Base-by-base conservation (phyloP, 2,888 invertebrate species). In the Philereme transversata region DNA sequence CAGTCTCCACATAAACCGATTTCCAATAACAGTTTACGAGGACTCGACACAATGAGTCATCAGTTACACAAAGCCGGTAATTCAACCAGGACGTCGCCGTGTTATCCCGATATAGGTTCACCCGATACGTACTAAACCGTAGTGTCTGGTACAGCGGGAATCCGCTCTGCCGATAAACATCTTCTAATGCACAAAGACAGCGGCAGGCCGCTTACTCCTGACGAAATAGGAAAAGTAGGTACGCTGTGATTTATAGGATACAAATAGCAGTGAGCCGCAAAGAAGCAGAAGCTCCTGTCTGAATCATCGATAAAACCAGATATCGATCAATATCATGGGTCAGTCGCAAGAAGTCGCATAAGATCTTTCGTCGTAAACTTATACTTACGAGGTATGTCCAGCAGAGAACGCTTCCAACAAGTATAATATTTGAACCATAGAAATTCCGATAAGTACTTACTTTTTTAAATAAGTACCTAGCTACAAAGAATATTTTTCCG, bases 21-120 rank as follows among this genome's bases (percentile, higher is more conserved):
- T 73, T 73, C 75, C 77, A 79, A 79, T 79, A 78, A 72, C 74
- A 77, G 74, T 74, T 76, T 73, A 73, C 76, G 70, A 71, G 74
- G 65, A 67, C 69, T 71, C 71, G 66, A 71, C 70, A 77, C 79
- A 79, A 78, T 78, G 74, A 78, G 73, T 77, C 76, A 79, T 79
- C 79, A 78, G 78, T 78, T 75, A 79, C 78, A 78, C 75, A 79
- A 79, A 78, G 77, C 79, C 76, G 76, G 75, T 77, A 76, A 79
- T 79, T 78, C 77, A 76, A 72, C 72, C 75, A 74, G 73, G 73
- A 75, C 74, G 74, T 72, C 72, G 73, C 72, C 73, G 57, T 78
- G 77, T 78, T 79, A 80, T 75, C 79, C 79, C 74, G 74, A 74
- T 74, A 73, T 73, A 71, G 70, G 72, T 68, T 69, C 65, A 68